phyloP scores from a whole-genome alignment of 2,888 invertebrate species.

The Eucera pruinosa region DNA sequence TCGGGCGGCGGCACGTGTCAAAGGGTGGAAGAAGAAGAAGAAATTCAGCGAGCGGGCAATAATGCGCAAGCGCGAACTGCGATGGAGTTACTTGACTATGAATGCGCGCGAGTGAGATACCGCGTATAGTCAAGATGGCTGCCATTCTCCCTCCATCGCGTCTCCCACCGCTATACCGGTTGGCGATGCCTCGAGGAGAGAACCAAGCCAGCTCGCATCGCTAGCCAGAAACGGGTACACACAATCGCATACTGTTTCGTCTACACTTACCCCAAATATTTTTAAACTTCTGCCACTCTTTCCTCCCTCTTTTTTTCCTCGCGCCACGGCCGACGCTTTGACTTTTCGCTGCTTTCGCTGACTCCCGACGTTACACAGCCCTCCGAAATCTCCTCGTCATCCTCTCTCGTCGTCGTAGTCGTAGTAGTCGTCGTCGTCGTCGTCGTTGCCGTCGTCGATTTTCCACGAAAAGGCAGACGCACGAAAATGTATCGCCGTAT shows the following conservation, averaged over 20 bases:
- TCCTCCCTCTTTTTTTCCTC: slow-evolving; percentile 28
- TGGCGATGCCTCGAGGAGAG: slow-evolving; percentile 42
- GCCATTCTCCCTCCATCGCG: slow-evolving; percentile 39
- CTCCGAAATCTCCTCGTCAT: slow-evolving; percentile 34
- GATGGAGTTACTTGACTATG: slow-evolving; percentile 32
- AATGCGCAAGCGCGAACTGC: slow-evolving; percentile 71
- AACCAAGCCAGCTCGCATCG: slow-evolving; percentile 41
- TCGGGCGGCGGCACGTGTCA: slow-evolving; percentile 78
- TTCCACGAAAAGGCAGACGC: slow-evolving; percentile 57
- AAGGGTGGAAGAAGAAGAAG: slow-evolving; percentile 70
- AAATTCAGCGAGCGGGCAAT: slow-evolving; percentile 44
- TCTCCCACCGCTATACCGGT: slow-evolving; percentile 44
- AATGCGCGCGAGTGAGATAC: slow-evolving; percentile 44
- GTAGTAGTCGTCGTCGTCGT: slow-evolving; percentile 37
- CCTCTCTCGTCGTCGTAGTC: slow-evolving; percentile 25
- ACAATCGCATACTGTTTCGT: slow-evolving; percentile 51
- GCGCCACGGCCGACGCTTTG: slow-evolving; percentile 13
- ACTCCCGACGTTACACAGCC: slow-evolving; percentile 19
- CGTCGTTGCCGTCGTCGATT: slow-evolving; percentile 54
- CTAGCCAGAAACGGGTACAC: slow-evolving; percentile 56
- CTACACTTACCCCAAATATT: slow-evolving; percentile 71
- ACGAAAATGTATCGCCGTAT: slow-evolving; percentile 46
- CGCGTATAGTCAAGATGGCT: slow-evolving; percentile 49
- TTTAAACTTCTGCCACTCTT: slow-evolving; percentile 60
- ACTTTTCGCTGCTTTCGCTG: slow-evolving; percentile 25